A percentile compares a stretch with the other conserved stretches of the same genome.
These are phyloP conservation scores for Dromococcyx pavoninus DNA, from an alignment of 2,797 vertebrate species.

Conservation along the genomic window DNA sequence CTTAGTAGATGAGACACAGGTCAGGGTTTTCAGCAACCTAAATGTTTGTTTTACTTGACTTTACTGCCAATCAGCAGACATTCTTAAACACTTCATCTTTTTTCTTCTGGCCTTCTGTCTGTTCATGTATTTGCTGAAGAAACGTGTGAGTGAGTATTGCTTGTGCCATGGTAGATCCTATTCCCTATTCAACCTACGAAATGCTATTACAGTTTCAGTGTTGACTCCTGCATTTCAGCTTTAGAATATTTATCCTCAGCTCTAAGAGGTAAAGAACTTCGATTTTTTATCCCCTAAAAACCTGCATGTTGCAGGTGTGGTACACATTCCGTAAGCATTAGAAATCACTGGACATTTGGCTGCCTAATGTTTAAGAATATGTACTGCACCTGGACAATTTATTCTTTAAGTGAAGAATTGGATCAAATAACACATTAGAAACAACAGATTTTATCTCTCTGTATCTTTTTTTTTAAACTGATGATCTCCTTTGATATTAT, in stretches of 20 bases:
- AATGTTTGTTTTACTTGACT: background rate
- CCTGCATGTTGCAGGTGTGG: background rate
- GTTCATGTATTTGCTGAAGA: background rate
- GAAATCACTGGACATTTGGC: background rate
- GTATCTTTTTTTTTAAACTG: background rate
- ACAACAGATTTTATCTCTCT: background rate
- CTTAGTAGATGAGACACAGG: background rate
- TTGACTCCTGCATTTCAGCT: background rate
- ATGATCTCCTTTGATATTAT: background rate
- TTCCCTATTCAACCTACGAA: background rate
- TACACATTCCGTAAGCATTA: background rate
- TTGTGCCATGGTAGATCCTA: background rate
- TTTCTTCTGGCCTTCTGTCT: background rate
- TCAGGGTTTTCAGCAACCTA: background rate
- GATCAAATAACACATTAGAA: background rate
- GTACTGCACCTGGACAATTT: background rate
- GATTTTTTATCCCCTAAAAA: background rate
- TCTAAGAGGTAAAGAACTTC: background rate
- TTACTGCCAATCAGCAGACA: background rate
- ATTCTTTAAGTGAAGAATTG: background rate
- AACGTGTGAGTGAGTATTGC: fast-evolving
- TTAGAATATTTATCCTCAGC: background rate
- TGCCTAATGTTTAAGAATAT: background rate
- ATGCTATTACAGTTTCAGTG: background rate
- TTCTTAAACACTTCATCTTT: background rate